A percentile compares a stretch with the other conserved stretches of the same genome.
Evolutionary conservation across 2,888 invertebrate species (phyloP).

Genomic region (Bembecia ichneumoniformis): DNA sequence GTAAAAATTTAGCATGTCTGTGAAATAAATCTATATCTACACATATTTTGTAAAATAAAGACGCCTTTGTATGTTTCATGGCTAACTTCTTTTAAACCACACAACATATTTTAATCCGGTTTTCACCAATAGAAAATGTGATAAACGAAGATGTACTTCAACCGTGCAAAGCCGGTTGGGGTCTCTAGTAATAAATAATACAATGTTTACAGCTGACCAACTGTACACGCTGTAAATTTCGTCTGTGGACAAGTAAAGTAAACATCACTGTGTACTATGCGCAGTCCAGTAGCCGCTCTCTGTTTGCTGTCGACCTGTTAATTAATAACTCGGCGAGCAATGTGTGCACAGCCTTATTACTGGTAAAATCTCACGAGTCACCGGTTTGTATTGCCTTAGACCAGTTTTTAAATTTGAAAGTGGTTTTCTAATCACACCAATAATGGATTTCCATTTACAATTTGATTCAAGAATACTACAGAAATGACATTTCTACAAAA

Average conservation of each 20-base stretch:
- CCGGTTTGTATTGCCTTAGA: conserved; percentile 54
- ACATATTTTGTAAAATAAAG: too few species aligned
- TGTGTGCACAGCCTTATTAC: conserved; percentile 72
- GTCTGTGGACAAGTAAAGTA: neutral
- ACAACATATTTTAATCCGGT: too few species aligned
- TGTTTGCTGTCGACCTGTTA: conserved; percentile 72
- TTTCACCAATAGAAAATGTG: too few species aligned
- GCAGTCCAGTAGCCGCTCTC: conserved; percentile 63
- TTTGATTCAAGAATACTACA: too few species aligned
- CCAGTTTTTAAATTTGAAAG: conserved; percentile 47
- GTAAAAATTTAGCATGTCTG: too few species aligned
- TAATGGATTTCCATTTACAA: conserved; percentile 28
- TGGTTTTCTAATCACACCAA: conserved; percentile 54
- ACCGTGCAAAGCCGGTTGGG: too few species aligned
- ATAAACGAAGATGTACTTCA: too few species aligned
- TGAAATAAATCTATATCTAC: too few species aligned
- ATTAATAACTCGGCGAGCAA: conserved; percentile 67
- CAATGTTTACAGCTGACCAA: neutral
- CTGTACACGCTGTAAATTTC: neutral
- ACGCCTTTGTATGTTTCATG: too few species aligned
- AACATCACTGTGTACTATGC: conserved; percentile 48
- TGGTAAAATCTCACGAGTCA: conserved; percentile 71
- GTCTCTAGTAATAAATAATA: too few species aligned
- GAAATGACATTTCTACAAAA: too few species aligned
- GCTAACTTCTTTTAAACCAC: too few species aligned